Percentiles rank a stretch among this genome's conserved stretches.
Evolutionary conservation across 2,888 invertebrate genomes (phyloP).

Genomic region (Dasypolia templi): DNA sequence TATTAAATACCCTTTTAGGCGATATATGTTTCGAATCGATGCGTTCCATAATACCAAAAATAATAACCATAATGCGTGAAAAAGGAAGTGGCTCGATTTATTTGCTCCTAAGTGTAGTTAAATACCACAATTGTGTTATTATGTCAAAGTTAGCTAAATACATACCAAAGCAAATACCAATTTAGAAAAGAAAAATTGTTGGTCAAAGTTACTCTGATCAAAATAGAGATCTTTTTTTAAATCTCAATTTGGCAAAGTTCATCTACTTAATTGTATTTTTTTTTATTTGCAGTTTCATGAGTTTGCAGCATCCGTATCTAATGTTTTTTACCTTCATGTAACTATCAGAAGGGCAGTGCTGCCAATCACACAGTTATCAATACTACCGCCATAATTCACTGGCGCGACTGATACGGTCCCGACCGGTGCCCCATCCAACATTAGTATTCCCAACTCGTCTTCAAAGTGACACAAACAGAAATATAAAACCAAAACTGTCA

Average conservation of each 20-base stretch:
- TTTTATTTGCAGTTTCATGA: not conserved
- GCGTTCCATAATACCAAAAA: no score
- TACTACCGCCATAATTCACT: conserved; percentile 54
- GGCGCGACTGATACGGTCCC: conserved; percentile 43
- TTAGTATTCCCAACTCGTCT: conserved; percentile 61
- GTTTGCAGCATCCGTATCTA: not conserved
- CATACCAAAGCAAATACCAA: not conserved
- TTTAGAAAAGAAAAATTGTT: not conserved
- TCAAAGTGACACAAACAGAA: conserved; percentile 49
- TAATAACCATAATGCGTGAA: no score
- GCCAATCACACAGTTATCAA: conserved; percentile 53
- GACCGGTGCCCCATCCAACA: conserved; percentile 41
- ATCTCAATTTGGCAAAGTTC: not conserved
- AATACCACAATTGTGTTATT: conserved; percentile 20
- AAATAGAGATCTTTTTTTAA: not conserved
- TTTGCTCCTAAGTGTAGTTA: no score
- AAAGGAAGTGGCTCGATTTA: no score
- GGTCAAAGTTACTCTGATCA: not conserved
- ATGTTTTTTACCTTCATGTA: conserved; percentile 31
- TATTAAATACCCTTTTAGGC: no score
- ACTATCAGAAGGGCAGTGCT: conserved; percentile 27
- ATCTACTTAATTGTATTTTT: not conserved
- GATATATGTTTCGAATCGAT: no score
- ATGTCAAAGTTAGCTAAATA: not conserved
- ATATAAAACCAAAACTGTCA: conserved; percentile 60